Base-by-base conservation (phyloP, 2,888 invertebrate genomes). In the Cosmopolites sordidus region DNA sequence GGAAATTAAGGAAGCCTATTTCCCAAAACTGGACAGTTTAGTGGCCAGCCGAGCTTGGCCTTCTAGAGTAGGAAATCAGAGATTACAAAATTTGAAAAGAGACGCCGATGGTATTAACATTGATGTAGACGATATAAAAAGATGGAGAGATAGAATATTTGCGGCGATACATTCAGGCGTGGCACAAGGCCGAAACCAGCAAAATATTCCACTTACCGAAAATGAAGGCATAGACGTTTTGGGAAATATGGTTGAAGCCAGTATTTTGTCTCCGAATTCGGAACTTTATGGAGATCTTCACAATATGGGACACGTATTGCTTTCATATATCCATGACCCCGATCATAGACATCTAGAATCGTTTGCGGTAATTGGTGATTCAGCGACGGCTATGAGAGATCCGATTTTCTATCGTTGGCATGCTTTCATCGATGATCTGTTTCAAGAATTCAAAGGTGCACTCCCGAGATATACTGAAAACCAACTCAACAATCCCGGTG, bases 321-420 rank as follows among this genome's bases (percentile, higher is more conserved):
- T 91, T 56, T 83, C 88, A 0, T 86, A 83, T 68, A 75, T 83
- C 1, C 91, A 92, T 66, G 92, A 92, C 71, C 90, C 91, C 0
- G 89, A 89, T 69, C 83, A 85, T 67, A 77, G 84, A 53, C 83
- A 86, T 68, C 71, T 86, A 76, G 91, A 92, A 74, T 81, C 82
- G 43, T 87, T 87, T 64, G 84, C 87, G 33, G 86, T 89, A 18
- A 91, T 92, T 82, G 90, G 89, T 0, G 91, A 91, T 67, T 82
- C 87, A 0, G 82, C 89, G 0, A 90, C 90, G 0, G 88, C 91
- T 0, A 91, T 92, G 90, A 78, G 92, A 1, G 92, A 92, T 73
- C 91, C 92, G 0, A 75, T 87, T 14, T 92, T 92, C 78, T 92
- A 91, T 75, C 83, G 88, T 68, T 91, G 87, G 88, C 92, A 92